Evolutionary conservation across 2,888 invertebrate genomes (phyloP), one percentile per base, ranked within the genome.

Genomic region (Coelogynopora nodosa): DNA sequence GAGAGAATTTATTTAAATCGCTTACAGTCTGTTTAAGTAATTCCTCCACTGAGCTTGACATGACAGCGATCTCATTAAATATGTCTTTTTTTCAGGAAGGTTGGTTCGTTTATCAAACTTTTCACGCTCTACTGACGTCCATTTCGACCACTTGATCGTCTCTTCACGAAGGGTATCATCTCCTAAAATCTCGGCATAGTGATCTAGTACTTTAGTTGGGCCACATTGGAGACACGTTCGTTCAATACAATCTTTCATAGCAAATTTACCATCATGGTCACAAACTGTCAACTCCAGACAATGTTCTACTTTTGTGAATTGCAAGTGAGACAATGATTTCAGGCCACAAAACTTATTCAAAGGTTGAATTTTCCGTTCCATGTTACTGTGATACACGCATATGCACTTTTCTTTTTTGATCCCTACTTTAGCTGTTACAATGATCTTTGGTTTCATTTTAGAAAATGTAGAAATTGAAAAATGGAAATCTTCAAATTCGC

Each of bases 181-280:
- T 26, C 74, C 74, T 23, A 74, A 74, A 26, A 74, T 74, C 23
- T 74, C 74, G 23, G 23, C 74, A 74, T 74, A 74, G 23, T 74
- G 74, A 74, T 74, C 74, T 26, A 74, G 23, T 13, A 74, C 23
- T 26, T 74, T 74, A 74, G 74, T 74, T 10, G 74, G 10, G 5
- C 74, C 74, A 74, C 74, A 74, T 74, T 5, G 5, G 5, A 74
- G 18, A 74, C 74, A 74, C 18, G 23, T 26, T 2, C 74, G 74
- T n/a, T 74, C 74, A 74, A 74, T 74, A 74, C 74, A 74, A 74
- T 74, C 74, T 74, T 26, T 74, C 23, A n/a, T 74, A 74, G 74
- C 74, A 74, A 74, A 74, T 10, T 74, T 10, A 26, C 27, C 74
- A 74, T 74, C 74, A 74, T 74, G 23, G 18, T 74, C 74, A 26